A percentile compares a stretch with the other conserved stretches of the same genome.
These are phyloP conservation scores for Esox niger DNA, from an alignment of 2,113 vertebrate genomes.

Conservation along the genomic window DNA sequence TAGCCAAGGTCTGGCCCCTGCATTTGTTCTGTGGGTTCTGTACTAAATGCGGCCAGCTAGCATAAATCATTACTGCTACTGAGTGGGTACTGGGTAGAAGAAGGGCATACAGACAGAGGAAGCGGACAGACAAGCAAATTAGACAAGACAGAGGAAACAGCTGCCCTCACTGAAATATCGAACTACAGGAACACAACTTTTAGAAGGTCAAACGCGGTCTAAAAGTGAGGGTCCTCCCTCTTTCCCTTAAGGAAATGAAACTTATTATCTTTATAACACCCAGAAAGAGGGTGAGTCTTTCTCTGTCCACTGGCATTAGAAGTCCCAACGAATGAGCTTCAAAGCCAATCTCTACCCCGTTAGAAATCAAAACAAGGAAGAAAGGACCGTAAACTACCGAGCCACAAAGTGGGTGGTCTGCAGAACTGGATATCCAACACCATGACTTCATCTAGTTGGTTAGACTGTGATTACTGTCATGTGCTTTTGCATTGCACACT, in stretches of 20 bases:
- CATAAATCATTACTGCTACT: background rate
- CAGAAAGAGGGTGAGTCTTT: slow-evolving; percentile 29
- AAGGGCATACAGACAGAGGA: background rate
- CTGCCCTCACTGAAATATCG: background rate
- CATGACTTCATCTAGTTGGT: slow-evolving; percentile 23
- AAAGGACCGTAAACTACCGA: background rate
- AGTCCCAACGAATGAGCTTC: slow-evolving; percentile 48
- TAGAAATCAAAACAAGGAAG: slow-evolving; percentile 37
- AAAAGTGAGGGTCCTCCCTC: slow-evolving; percentile 23
- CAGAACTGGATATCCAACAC: background rate
- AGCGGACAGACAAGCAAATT: background rate
- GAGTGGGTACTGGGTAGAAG: background rate
- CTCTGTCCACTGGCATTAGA: slow-evolving; percentile 42
- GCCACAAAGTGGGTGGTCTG: slow-evolving; percentile 40
- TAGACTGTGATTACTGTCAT: slow-evolving; percentile 10
- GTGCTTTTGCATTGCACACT: background rate
- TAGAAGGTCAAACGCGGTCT: background rate
- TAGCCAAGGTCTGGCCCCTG: background rate
- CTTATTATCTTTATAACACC: slow-evolving; percentile 15
- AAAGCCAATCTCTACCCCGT: slow-evolving; percentile 19
- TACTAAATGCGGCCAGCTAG: background rate
- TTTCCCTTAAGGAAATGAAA: slow-evolving; percentile 38
- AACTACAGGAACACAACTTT: background rate
- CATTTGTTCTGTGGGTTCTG: background rate
- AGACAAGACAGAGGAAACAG: slow-evolving; percentile 13